phyloP scores from a whole-genome alignment of 2,113 vertebrate species.

The Strigops habroptila region DNA sequence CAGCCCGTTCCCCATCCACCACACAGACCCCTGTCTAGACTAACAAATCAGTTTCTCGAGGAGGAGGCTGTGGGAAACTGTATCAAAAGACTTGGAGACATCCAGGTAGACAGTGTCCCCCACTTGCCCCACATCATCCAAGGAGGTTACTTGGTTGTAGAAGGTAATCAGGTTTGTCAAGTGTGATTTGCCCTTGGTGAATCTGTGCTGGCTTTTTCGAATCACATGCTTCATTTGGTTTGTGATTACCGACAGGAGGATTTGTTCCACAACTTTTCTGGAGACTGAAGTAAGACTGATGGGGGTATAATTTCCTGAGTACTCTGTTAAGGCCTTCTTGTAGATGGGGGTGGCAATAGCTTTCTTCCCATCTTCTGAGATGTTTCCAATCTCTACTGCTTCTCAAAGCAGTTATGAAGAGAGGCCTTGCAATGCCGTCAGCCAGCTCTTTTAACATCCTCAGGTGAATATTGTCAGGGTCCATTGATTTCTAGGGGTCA shows the following conservation, averaged over 20 bases:
- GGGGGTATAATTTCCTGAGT: background rate
- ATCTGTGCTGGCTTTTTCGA: background rate
- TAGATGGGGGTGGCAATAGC: background rate
- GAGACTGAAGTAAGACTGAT: background rate
- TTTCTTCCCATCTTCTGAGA: background rate
- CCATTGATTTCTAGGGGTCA: background rate
- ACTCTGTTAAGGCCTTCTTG: background rate
- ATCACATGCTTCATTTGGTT: background rate
- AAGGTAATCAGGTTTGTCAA: background rate
- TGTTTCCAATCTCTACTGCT: background rate
- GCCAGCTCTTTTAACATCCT: background rate
- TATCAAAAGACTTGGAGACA: background rate
- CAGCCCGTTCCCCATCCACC: background rate
- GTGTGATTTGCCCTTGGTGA: background rate
- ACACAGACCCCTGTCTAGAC: background rate
- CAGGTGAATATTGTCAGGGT: background rate
- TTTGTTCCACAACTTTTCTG: background rate
- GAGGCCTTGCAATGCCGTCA: background rate
- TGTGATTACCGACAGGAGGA: background rate
- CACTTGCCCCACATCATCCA: background rate
- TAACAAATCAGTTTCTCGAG: background rate
- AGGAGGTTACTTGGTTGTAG: background rate
- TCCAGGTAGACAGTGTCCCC: background rate
- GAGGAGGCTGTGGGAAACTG: background rate
- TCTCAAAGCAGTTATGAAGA: background rate